These are phyloP conservation scores for Dipus sagitta DNA, from an alignment of 2,797 vertebrate species.

Conservation along the genomic window DNA sequence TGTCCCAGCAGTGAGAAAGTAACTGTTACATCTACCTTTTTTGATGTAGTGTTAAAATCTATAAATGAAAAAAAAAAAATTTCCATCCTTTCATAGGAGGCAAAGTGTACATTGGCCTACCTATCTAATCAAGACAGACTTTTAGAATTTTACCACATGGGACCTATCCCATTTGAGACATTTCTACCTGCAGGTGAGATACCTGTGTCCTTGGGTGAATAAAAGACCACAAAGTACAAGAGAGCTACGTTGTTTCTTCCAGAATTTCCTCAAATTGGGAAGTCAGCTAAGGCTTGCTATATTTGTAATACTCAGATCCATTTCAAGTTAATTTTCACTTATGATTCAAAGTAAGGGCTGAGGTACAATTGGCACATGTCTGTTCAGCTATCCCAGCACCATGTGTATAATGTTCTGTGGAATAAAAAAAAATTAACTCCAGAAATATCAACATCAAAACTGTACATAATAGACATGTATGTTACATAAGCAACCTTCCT, in stretches of 20 bases:
- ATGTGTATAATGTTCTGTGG: neutral
- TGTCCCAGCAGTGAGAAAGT: too few relatives aligned
- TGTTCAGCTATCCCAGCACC: neutral
- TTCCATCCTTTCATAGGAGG: neutral
- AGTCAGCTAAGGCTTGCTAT: neutral
- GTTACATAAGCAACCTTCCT: neutral
- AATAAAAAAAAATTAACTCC: neutral
- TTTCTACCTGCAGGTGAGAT: neutral
- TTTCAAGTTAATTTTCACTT: constrained; percentile 6
- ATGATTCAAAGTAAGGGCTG: neutral
- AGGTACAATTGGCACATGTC: neutral
- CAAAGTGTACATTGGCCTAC: neutral
- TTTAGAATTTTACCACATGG: neutral
- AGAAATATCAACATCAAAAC: constrained; percentile 36
- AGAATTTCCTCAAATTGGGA: neutral
- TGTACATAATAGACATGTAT: neutral
- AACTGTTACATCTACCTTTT: neutral
- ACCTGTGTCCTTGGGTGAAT: neutral
- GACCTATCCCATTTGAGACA: neutral
- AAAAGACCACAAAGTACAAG: neutral
- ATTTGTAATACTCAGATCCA: neutral
- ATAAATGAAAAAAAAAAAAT: neutral
- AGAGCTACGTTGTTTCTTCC: neutral
- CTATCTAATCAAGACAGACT: neutral
- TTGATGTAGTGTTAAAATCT: neutral